Conservation (phyloP, 2,113 vertebrate genomes). For the Myxocyprinus asiaticus region DNA sequence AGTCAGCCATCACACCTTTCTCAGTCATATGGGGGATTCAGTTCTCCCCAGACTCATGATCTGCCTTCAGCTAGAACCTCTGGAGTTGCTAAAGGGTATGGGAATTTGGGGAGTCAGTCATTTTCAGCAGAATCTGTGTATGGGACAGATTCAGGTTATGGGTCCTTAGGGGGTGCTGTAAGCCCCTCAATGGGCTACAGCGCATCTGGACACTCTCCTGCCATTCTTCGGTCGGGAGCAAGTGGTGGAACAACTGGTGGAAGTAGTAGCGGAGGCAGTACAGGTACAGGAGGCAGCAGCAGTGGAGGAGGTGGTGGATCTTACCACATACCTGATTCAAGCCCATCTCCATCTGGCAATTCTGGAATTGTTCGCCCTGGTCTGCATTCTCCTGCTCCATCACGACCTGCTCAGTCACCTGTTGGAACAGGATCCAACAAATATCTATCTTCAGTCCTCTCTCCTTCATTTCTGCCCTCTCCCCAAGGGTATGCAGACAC, state of each 20-base stretch:
- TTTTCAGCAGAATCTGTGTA: slow-evolving; percentile 81
- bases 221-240: slow-evolving; percentile 82
- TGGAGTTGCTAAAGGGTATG: slow-evolving; percentile 70
- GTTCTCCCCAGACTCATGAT: slow-evolving; percentile 83
- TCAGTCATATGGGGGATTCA: slow-evolving; percentile 82
- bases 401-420: slow-evolving; percentile 82
- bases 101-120: slow-evolving; percentile 76
- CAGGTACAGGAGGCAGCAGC: slow-evolving; percentile 67
- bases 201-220: slow-evolving; percentile 89
- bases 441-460: slow-evolving; percentile 87
- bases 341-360: slow-evolving; percentile 84
- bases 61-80: slow-evolving; percentile 74
- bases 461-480: slow-evolving; percentile 83
- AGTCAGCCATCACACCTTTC: slow-evolving; percentile 77
- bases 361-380: slow-evolving; percentile 85
- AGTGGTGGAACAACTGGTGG: slow-evolving; percentile 72
- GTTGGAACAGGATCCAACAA: slow-evolving; percentile 83
- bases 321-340: slow-evolving; percentile 83
- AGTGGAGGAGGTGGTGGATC: slow-evolving; percentile 69
- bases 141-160: slow-evolving; percentile 75
- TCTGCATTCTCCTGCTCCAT: slow-evolving; percentile 85
- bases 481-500: slow-evolving; percentile 77
- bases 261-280: slow-evolving; percentile 67
- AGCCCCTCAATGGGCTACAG: slow-evolving; percentile 88
- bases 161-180: slow-evolving; percentile 78